These are phyloP conservation scores for Meloidogyne hapla DNA, from an alignment of 1,140 invertebrate genomes.

Conservation along the genomic window DNA sequence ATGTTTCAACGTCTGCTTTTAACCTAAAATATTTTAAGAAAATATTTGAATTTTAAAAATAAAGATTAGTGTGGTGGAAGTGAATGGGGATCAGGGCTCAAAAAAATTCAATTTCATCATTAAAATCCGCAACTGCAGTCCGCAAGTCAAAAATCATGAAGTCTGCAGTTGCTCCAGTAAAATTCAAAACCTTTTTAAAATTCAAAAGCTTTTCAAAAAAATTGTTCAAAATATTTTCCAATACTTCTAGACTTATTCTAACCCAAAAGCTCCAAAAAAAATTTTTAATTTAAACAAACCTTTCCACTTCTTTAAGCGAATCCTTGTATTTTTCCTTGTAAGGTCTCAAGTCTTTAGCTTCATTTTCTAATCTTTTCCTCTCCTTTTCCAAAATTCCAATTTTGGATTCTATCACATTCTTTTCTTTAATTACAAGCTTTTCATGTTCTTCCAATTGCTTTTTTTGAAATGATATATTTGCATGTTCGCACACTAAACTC, in stretches of 20 bases:
- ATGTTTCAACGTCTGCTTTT: background rate
- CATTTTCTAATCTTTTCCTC: conserved; percentile 1
- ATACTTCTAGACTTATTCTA: background rate
- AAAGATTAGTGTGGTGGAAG: too few relatives aligned
- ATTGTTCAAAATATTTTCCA: too few relatives aligned
- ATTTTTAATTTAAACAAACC: background rate
- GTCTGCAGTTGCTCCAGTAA: too few relatives aligned
- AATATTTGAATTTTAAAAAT: too few relatives aligned
- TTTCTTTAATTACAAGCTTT: background rate
- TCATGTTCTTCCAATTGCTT: background rate
- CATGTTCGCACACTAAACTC: background rate
- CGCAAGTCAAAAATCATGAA: too few relatives aligned
- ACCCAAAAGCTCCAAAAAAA: background rate
- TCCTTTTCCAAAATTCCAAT: background rate
- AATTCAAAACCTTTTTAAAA: too few relatives aligned
- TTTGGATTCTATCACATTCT: background rate
- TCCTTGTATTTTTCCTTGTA: background rate
- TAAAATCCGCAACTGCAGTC: too few relatives aligned
- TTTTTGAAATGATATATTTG: background rate
- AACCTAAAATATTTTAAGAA: background rate
- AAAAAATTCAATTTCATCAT: too few relatives aligned
- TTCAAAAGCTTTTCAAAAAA: too few relatives aligned
- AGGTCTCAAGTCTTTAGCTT: background rate
- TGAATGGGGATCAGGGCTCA: too few relatives aligned
- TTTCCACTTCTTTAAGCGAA: conserved; percentile 1